Base-by-base conservation (phyloP, 2,797 vertebrate genomes). In the Clarias fuscus region DNA sequence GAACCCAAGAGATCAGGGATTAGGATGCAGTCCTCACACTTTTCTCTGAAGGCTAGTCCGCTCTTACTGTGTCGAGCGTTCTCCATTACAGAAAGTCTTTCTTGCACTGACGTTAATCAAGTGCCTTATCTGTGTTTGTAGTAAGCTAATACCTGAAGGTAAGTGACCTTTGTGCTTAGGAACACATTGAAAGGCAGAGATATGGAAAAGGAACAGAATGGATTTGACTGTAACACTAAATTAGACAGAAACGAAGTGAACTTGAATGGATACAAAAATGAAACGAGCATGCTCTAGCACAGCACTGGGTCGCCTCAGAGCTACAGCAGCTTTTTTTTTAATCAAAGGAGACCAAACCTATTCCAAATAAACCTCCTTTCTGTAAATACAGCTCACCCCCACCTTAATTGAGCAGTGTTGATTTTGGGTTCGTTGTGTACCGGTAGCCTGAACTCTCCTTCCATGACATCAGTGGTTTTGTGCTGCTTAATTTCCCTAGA, bases 381-480 rank as follows among this genome's bases (percentile, higher is more conserved):
- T 93, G 90, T 92, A 94, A 94, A 93, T 93, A 92, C 88, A 90
- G 90, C 93, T 93, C 65, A 24, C 37, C 76, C 76, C 68, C 59
- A 83, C 53, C 27, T 43, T 92, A 90, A 93, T 92, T 92, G 92
- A 91, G 88, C 68, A 84, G 91, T 91, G 92, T 92, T 93, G 93
- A 93, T 90, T 92, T 92, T 93, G 89, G 89, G 88, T 85, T 92
- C 14, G 27, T 71, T 8, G 65, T 75, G 68, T 78, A 72, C 89
- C 90, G 81, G 92, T 94, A 93, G 92, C 91, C 84, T 59, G 20
- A 88, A 86, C 89, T 91, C 86, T 91, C 90, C 68, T 88, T 90
- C 84, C 88, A 89, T 94, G 93, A 95, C 93, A 94, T 94, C 94
- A 94, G 82, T 87, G 82, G 91, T 92, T 93, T 90, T 94, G 91